These are phyloP conservation scores for Gadus macrocephalus DNA, from an alignment of 2,113 vertebrate species.

Conservation along the genomic window DNA sequence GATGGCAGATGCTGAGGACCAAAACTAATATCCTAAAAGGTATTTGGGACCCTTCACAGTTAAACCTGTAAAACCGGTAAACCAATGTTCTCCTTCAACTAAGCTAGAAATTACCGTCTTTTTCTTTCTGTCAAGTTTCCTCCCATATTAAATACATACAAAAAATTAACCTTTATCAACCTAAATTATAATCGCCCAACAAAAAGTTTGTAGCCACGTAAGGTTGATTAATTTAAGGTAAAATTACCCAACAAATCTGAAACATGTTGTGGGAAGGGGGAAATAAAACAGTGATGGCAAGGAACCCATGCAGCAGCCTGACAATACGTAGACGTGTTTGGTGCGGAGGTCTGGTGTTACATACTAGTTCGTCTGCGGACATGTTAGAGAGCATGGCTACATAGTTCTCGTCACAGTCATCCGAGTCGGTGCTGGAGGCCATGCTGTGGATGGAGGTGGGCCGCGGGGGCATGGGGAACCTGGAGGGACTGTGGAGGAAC, in stretches of 20 bases:
- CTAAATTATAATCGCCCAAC: too few species aligned
- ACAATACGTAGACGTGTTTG: slow-evolving; percentile 1
- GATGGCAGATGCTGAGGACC: too few species aligned
- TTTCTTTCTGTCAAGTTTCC: too few species aligned
- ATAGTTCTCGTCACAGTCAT: slow-evolving; percentile 95
- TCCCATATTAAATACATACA: too few species aligned
- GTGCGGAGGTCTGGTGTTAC: slow-evolving; percentile 73
- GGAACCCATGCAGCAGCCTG: slow-evolving; percentile 10
- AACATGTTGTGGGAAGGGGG: neutral
- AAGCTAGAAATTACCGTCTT: too few species aligned
- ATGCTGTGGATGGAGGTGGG: slow-evolving; percentile 96
- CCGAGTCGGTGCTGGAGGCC: slow-evolving; percentile 97
- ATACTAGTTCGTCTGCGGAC: slow-evolving; percentile 89
- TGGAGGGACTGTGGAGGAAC: slow-evolving; percentile 87
- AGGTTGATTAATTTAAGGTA: too few species aligned
- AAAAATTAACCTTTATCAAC: too few species aligned
- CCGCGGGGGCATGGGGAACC: slow-evolving; percentile 88
- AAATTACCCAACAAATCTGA: neutral
- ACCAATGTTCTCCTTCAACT: too few species aligned
- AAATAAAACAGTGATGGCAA: neutral
- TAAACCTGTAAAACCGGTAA: too few species aligned
- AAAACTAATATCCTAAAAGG: too few species aligned
- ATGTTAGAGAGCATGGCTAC: slow-evolving; percentile 93
- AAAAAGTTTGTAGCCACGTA: too few species aligned
- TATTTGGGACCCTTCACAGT: too few species aligned